Evolutionary conservation across 2,797 vertebrate genomes (phyloP).

Genomic region (Pangasius krempfi): DNA sequence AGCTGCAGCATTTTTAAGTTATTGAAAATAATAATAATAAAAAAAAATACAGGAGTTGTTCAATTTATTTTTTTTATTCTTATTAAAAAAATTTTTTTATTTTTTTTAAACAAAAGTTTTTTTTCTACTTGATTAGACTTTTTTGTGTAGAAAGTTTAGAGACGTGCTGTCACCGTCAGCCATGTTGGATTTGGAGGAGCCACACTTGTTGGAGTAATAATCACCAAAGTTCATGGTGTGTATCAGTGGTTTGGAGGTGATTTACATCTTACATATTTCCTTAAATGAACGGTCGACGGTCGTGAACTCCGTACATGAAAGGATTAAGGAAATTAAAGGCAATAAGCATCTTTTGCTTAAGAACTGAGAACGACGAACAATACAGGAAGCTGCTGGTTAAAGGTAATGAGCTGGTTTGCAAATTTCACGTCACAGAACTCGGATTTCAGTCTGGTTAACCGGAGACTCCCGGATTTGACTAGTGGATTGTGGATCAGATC

Average conservation of each 20-base stretch:
- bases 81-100: background rate
- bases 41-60: background rate
- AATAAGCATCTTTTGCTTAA: background rate
- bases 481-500: background rate
- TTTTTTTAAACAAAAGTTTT: background rate
- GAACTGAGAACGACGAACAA: background rate
- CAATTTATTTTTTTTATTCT: background rate
- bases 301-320: background rate
- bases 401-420: background rate
- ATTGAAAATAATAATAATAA: background rate
- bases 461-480: background rate
- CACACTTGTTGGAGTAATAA: background rate
- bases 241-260: background rate
- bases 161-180: background rate
- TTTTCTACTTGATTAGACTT: background rate
- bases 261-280: background rate
- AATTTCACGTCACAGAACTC: background rate
- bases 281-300: background rate
- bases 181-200: conserved; percentile 1
- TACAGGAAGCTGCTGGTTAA: background rate
- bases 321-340: background rate
- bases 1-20: background rate
- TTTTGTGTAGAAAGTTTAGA: background rate
- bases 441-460: background rate
- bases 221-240: background rate